Base-by-base conservation (phyloP, 2,113 vertebrate genomes). In the Noctilio leporinus region DNA sequence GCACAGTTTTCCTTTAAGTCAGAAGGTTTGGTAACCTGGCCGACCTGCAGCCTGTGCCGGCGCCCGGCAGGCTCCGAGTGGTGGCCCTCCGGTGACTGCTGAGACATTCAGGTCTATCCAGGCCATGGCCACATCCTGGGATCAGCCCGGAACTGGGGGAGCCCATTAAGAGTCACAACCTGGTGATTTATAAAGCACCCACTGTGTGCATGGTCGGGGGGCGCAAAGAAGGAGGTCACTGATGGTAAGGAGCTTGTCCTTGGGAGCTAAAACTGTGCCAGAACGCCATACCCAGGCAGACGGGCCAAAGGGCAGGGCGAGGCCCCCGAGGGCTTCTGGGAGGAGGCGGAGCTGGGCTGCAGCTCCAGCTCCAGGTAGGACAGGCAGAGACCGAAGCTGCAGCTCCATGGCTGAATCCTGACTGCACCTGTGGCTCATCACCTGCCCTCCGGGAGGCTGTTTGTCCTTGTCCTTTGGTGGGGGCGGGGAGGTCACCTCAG, bases 241-340 rank as follows among this genome's bases (percentile, higher is more conserved):
- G 30, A 20, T 81, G 7, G 4, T 3, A 0, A 65, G 80, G 28
- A 5, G 55, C 55, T 45, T 3, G 10, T 22, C 59, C 28, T 11
- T 1, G 0, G 64, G 16, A 26, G 10, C 43, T 4, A 2, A 45
- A 33, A 6, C 19, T 1, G 4, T 16, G 0, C 2, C 11, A 0
- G 19, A 80, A 59, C 12, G 17, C 49, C 10, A 5, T 4, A 1
- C 62, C 81, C 53, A 7, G 17, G 20, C 8, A 5, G 30, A 59
- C 1, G 6, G 53, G 62, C 8, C 30, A 1, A 35, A 4, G 8
- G 9, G 2, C 33, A 19, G 2, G 15, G 43, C 15, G 45, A 26
- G 17, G 43, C 28, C 55, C 26, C 38, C 2, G 26, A 30, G 16
- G 33, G n/a, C 6, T 11, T 30, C 81, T 3, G 0, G 55, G 47